phyloP scores from a whole-genome alignment of 2,113 vertebrate genomes.

The Aepyceros melampus region DNA sequence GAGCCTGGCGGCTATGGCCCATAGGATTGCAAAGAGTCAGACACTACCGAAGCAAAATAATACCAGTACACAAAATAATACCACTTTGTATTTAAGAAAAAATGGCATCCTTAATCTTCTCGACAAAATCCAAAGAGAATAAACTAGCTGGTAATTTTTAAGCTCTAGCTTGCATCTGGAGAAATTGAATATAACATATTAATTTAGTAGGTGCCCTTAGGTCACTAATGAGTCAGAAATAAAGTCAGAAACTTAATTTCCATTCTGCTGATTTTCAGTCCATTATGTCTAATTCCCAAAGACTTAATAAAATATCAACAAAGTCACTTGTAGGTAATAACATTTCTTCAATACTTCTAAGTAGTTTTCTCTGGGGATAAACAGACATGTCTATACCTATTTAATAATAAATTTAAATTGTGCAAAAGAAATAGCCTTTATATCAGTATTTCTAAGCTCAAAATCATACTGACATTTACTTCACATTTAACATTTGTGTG shows the following conservation, averaged over 20 bases:
- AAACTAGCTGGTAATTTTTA: constrained; percentile 10
- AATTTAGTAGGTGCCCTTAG: constrained; percentile 28
- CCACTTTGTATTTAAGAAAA: neutral
- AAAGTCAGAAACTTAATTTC: constrained; percentile 57
- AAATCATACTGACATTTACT: constrained; percentile 22
- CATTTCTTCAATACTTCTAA: neutral
- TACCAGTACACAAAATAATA: neutral
- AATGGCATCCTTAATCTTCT: neutral
- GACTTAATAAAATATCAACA: constrained; percentile 42
- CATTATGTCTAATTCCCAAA: constrained; percentile 47
- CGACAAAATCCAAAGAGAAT: constrained; percentile 27
- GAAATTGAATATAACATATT: constrained; percentile 32
- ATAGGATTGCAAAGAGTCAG: neutral
- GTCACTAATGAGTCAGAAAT: constrained; percentile 50
- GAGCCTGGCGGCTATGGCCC: neutral
- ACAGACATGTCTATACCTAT: constrained; percentile 17
- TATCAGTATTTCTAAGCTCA: constrained; percentile 6
- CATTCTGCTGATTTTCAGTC: constrained; percentile 30
- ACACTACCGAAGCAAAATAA: neutral
- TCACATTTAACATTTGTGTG: constrained; percentile 24
- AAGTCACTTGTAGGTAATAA: constrained; percentile 35
- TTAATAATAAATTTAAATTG: constrained; percentile 45
- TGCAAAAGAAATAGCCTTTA: neutral
- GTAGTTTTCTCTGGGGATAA: constrained; percentile 48
- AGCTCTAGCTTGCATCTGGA: constrained; percentile 22